Evolutionary conservation across 2,113 vertebrate species (phyloP), one percentile per base, ranked within the genome.

Genomic region (Chinchilla lanigera): DNA sequence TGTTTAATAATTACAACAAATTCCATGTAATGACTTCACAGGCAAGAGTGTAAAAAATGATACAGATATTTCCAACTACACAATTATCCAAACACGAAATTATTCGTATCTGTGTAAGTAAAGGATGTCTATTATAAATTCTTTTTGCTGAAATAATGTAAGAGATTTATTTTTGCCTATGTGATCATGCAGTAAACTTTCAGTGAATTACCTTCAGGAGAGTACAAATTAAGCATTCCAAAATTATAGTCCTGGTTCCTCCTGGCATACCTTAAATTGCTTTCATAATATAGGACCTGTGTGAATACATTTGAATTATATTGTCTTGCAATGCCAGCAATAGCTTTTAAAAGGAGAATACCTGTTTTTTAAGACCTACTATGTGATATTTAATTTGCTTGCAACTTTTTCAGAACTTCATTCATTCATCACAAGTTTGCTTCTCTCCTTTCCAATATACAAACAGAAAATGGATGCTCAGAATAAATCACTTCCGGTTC

Each of bases 101-200:
- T 94, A 97, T 88, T 97, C 85, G 89, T 90, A 56, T 90, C n/a
- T 94, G 10, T 84, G 3, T 65, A 94, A 93, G 47, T 4, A 94
- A 95, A 38, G 26, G 17, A 78, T 90, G 82, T 38, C 52, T 78
- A 92, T 89, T 85, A 78, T 87, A 90, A 86, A 90, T 75, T 89
- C 71, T 60, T 52, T 89, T 69, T 95, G 97, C 97, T 98, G 98
- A 98, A 97, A 95, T 91, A 96, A 98, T 91, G 6, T 86, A 56
- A 92, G 63, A 94, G 65, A 80, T 75, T 87, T 93, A 2, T 67
- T 94, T 95, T 71, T 97, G 65, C 54, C 80, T 77, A 84, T 17
- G 7, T 9, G 96, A 63, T 69, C 92, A 97, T 3, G 2, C 82
- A 94, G 60, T 88, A 89, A 98, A 65, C 50, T 89, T 77, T 92